Conservation (phyloP, 2,113 vertebrate species). For the Oenanthe melanoleuca region DNA sequence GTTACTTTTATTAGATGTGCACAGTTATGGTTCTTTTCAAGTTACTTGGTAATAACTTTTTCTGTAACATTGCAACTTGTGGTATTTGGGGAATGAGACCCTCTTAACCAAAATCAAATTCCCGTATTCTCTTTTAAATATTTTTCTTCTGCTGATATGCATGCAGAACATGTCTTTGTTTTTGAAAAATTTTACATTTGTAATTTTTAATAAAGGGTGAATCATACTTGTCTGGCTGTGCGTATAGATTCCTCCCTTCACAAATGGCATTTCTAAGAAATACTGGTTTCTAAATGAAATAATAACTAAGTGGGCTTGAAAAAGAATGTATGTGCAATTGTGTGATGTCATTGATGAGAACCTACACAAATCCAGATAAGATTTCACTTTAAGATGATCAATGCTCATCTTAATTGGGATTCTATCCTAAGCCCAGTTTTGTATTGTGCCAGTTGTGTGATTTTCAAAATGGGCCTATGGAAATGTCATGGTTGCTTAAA, state of each 20-base stretch:
- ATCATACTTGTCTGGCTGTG: neutral
- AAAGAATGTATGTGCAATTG: neutral
- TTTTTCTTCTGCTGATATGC: neutral
- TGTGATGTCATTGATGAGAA: neutral
- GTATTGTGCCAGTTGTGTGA: neutral
- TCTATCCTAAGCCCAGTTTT: neutral
- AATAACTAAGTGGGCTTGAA: constrained; percentile 8
- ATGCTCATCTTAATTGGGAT: neutral
- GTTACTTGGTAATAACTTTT: neutral
- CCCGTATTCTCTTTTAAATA: neutral
- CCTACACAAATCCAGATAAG: neutral
- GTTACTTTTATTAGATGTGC: neutral
- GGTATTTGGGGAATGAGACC: neutral
- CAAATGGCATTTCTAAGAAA: neutral
- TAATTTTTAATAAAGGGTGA: constrained; percentile 31
- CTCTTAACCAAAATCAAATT: neutral
- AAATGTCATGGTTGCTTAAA: constrained; percentile 38
- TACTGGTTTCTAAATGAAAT: constrained; percentile 31
- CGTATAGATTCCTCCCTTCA: neutral
- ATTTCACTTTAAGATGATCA: neutral
- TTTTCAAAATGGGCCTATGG: constrained; percentile 38
- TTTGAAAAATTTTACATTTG: neutral
- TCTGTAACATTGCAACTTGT: neutral
- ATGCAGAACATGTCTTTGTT: neutral
- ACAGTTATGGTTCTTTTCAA: neutral